Evolutionary conservation across 1,140 invertebrate species (phyloP).

Genomic region (Drosophila navojoa): DNA sequence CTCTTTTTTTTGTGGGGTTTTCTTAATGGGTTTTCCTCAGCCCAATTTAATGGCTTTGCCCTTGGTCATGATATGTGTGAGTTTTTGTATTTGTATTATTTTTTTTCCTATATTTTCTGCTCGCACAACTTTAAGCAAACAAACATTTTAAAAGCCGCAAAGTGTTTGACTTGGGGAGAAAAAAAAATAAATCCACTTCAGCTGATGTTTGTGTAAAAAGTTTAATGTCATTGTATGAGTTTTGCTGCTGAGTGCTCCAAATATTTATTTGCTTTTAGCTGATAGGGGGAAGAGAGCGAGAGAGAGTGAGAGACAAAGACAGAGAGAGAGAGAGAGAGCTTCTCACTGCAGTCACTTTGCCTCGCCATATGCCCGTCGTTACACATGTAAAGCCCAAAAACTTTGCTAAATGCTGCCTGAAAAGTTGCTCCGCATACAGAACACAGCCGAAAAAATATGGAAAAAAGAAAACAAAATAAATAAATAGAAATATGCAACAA

Average conservation of each 20-base stretch:
- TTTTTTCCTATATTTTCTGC: conserved; percentile 18
- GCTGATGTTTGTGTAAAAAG: conserved; percentile 29
- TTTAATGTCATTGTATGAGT: conserved; percentile 51
- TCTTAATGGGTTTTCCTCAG: conserved; percentile 52
- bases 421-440: conserved; percentile 54
- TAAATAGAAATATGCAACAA: conserved; percentile 46
- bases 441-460: conserved; percentile 33
- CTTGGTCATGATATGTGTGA: conserved; percentile 42
- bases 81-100: conserved; percentile 36
- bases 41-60: conserved; percentile 9
- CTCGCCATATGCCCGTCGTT: conserved; percentile 43
- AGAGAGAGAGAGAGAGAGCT: neutral
- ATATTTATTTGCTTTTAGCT: conserved; percentile 39
- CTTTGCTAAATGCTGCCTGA: conserved; percentile 64
- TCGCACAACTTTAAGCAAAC: conserved; percentile 44
- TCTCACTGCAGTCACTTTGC: conserved; percentile 14
- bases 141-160: conserved; percentile 50
- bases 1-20: conserved; percentile 32
- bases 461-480: conserved; percentile 24
- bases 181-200: conserved; percentile 11
- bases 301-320: neutral
- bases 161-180: conserved; percentile 20
- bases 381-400: conserved; percentile 44
- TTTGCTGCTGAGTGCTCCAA: conserved; percentile 41
- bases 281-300: neutral